phyloP scores from a whole-genome alignment of 2,888 invertebrate genomes.

The Chymomyza amoena region DNA sequence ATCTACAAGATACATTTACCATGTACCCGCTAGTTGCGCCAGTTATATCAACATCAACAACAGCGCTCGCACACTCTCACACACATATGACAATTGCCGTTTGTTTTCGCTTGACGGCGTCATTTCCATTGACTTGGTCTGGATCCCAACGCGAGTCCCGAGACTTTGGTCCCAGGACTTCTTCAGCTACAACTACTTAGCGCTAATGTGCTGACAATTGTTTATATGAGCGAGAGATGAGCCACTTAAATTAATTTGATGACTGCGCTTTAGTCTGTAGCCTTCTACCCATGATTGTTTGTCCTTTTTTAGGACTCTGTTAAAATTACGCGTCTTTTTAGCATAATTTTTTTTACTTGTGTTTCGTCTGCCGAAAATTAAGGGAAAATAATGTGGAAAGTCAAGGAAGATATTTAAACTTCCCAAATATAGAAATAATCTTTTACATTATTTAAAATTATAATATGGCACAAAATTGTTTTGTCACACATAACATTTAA shows the following conservation, averaged over 20 bases:
- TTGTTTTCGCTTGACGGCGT: neutral
- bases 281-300: neutral
- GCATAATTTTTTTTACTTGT: neutral
- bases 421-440: too few relatives aligned
- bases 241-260: constrained; percentile 57
- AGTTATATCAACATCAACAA: neutral
- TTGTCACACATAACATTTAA: too few relatives aligned
- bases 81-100: neutral
- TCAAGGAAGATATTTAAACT: too few relatives aligned
- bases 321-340: neutral
- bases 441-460: neutral
- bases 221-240: constrained; percentile 39
- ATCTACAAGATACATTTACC: constrained; percentile 24
- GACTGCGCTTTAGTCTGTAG: constrained; percentile 15
- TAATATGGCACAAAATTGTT: too few relatives aligned
- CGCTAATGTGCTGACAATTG: constrained; percentile 65
- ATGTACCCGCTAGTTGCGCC: neutral
- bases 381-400: too few relatives aligned
- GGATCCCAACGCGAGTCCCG: neutral
- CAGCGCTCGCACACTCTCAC: constrained; percentile 1
- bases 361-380: neutral
- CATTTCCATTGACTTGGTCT: neutral
- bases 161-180: neutral
- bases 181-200: constrained; percentile 30
- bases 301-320: constrained; percentile 13